Conservation (phyloP, 2,113 vertebrate genomes). For the Megaceryle maxima region DNA sequence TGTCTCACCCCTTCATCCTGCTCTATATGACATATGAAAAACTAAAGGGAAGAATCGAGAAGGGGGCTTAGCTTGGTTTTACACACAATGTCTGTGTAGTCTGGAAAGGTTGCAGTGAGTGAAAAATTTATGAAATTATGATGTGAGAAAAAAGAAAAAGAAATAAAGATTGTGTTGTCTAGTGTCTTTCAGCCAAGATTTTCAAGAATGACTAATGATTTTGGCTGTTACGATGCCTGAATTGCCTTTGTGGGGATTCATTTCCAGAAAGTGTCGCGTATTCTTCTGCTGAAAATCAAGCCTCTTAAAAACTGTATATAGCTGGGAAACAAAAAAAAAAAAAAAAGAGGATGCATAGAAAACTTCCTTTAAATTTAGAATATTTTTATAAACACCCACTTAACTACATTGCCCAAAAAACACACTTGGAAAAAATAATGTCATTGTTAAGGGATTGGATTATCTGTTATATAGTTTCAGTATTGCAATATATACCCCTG, state of each 20-base stretch:
- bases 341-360: not conserved
- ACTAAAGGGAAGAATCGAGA: not conserved
- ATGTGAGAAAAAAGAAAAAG: not conserved
- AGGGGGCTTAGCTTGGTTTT: not conserved
- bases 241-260: not conserved
- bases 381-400: not conserved
- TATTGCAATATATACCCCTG: not conserved
- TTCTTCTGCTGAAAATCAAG: not conserved
- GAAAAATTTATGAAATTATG: not conserved
- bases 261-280: not conserved
- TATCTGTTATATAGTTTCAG: not conserved
- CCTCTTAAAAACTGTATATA: not conserved
- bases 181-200: not conserved
- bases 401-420: not conserved
- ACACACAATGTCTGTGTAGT: not conserved
- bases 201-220: slow-evolving; percentile 14
- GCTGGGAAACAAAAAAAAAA: not conserved
- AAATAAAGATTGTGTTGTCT: not conserved
- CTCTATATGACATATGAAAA: not conserved
- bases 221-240: not conserved
- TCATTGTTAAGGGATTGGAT: not conserved
- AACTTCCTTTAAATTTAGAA: not conserved
- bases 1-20: not conserved
- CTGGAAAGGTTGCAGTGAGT: not conserved
- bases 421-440: not conserved